Conservation (phyloP, 2,888 invertebrate genomes). For the Incurvaria masculella region DNA sequence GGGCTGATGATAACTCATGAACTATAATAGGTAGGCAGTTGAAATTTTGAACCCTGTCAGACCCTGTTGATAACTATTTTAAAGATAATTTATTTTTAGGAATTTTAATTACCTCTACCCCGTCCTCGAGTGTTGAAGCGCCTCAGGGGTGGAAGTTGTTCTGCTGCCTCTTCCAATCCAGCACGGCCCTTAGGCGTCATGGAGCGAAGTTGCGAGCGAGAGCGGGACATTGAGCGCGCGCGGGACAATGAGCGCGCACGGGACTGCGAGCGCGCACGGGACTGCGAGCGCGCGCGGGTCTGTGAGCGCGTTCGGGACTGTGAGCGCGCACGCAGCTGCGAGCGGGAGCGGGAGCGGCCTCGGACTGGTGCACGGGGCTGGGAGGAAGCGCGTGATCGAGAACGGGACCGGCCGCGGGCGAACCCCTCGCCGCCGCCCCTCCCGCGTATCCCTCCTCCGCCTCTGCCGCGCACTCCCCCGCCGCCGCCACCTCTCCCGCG, state of each 20-base stretch:
- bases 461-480: conserved; percentile 22
- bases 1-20: too few relatives aligned
- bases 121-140: not conserved
- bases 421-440: conserved; percentile 10
- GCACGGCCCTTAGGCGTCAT: conserved; percentile 43
- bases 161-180: conserved; percentile 30
- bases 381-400: conserved; percentile 20
- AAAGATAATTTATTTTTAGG: too few relatives aligned
- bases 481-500: conserved; percentile 23
- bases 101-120: not conserved
- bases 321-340: conserved; percentile 25
- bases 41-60: too few relatives aligned
- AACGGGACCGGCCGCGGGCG: conserved; percentile 25
- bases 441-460: conserved; percentile 14
- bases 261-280: conserved; percentile 20
- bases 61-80: too few relatives aligned
- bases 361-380: conserved; percentile 22
- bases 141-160: conserved; percentile 27
- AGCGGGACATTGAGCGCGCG: conserved; percentile 32
- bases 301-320: conserved; percentile 22
- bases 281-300: conserved; percentile 16
- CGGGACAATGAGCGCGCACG: conserved; percentile 26
- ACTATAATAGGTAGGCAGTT: too few relatives aligned
- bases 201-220: conserved; percentile 32
- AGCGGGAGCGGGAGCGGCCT: conserved; percentile 20